These are phyloP conservation scores for Frankliniella intonsa DNA, from an alignment of 2,888 invertebrate genomes.

Conservation along the genomic window DNA sequence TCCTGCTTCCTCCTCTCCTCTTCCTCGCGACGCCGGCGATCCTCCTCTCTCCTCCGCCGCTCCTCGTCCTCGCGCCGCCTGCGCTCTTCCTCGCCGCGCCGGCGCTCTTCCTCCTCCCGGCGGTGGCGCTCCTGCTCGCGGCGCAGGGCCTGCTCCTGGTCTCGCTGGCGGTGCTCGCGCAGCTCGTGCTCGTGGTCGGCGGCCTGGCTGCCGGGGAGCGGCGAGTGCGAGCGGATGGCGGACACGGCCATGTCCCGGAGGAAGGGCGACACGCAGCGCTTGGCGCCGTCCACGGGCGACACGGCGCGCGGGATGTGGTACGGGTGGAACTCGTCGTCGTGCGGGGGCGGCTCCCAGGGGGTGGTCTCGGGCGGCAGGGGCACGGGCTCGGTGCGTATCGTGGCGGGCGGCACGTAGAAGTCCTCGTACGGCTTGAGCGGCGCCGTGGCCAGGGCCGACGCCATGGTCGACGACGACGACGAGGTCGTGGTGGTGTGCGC, in stretches of 20 bases:
- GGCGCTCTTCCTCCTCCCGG: background rate
- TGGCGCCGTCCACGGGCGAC: conserved; percentile 7
- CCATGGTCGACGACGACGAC: conserved; percentile 40
- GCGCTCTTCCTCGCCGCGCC: background rate
- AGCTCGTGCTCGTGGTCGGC: background rate
- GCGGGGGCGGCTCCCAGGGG: conserved; percentile 28
- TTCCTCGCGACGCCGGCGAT: background rate
- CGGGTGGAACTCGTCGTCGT: background rate
- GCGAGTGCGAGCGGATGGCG: conserved; percentile 15
- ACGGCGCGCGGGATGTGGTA: background rate
- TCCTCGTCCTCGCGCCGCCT: background rate
- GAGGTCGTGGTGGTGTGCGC: background rate
- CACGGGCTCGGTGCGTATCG: conserved; percentile 22
- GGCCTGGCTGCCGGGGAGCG: background rate
- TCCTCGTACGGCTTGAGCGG: conserved; percentile 38
- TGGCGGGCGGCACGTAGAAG: conserved; percentile 35
- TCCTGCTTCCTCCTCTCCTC: conserved; percentile 1
- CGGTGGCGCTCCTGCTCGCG: background rate
- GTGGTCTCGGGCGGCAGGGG: conserved; percentile 9
- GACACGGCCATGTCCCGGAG: background rate
- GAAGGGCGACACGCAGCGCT: conserved; percentile 21
- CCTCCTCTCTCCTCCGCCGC: background rate
- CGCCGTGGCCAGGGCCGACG: conserved; percentile 37
- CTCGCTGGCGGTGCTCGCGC: background rate
- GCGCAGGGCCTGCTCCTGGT: background rate